Base-by-base conservation (phyloP, 2,113 vertebrate species). In the Ptyas mucosa region DNA sequence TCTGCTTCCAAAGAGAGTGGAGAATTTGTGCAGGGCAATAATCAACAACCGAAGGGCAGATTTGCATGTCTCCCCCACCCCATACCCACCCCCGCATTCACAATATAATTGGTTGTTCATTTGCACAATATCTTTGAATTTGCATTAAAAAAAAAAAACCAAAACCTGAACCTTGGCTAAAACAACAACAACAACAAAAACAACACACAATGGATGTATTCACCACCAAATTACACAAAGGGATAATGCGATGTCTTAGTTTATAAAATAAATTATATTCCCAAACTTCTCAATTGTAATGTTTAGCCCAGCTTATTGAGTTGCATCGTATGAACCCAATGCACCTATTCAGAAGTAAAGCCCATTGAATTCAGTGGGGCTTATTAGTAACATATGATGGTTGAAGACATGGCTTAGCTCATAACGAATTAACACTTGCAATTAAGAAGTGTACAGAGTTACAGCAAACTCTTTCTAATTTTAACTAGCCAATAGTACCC, bases 401-500 rank as follows among this genome's bases (percentile, higher is more conserved):
- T 11, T 11, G 34, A 57, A 69, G 89, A 94, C 64, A 7, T 15
- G 14, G 64, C 34, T 69, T 34, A 69, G 64, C 64, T 34, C 75
- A 8, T 81, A 94, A 91, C 58, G 94, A 55, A 24, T 39, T 94
- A 85, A 23, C 24, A 15, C 23, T 10, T 15, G 86, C 0, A 5
- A 21, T 58, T 58, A 89, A 92, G 34, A 81, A 97, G 95, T 0
- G 92, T 85, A 90, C 64, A 55, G 92, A 91, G 88, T 95, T 54
- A 87, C 92, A 91, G 91, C 95, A 93, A 97, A 93, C 75, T 89
- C 95, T 87, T 96, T 96, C 96, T 95, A 18, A 91, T 85, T 96
- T 94, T 95, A 96, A 85, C 90, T 92, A 95, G 93, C 34, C 91
- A 93, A 61, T 85, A 97, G 94, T 94, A 96, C 91, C 96, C 98